Evolutionary conservation across 2,113 vertebrate genomes (phyloP), one percentile per base, ranked within the genome.

Genomic region (Falco punctatus): DNA sequence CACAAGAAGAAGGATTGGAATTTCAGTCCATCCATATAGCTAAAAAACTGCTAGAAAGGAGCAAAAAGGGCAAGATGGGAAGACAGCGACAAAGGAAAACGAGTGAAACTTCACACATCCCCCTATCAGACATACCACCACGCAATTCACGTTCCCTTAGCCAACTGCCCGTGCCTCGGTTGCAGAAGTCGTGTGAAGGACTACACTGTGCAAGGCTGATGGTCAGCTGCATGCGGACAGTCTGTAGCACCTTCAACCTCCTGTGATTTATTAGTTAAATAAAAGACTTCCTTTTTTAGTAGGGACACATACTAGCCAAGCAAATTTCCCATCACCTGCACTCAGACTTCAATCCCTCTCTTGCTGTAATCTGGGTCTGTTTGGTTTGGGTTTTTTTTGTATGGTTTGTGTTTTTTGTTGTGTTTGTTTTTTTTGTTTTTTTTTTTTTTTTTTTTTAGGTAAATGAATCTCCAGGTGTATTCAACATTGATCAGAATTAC

Each of bases 101-200:
- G 22, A 44, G 15, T 15, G 24, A 62, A 49, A 26, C 21, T 49
- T 62, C 69, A 40, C 20, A 32, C 28, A 32, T 19, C 10, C 15
- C 23, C 8, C 7, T 38, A 3, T 9, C 40, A 62, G 35, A 16
- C 19, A 5, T 8, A 23, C 16, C 33, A 26, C 22, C 61, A 24
- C 28, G 7, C 12, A 27, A 15, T 2, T 13, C 32, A 4, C 0
- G 3, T 24, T 20, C 62, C 32, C 32, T 44, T 28, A 9, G 61
- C 35, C 48, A 46, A 9, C 35, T 32, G 44, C 27, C 16, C 27
- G 6, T 5, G 10, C 27, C 27, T 44, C 10, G 5, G 24, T 5
- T 17, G 55, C 48, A 73, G 35, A 59, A 93, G 10, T 49, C 24
- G 8, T 1, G 1, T 13, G 5, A 22, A 49, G 5, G 44, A 42